A percentile compares a stretch with the other conserved stretches of the same genome.
Conservation (phyloP, 2,113 vertebrate species). For the Pangasianodon gigas region DNA sequence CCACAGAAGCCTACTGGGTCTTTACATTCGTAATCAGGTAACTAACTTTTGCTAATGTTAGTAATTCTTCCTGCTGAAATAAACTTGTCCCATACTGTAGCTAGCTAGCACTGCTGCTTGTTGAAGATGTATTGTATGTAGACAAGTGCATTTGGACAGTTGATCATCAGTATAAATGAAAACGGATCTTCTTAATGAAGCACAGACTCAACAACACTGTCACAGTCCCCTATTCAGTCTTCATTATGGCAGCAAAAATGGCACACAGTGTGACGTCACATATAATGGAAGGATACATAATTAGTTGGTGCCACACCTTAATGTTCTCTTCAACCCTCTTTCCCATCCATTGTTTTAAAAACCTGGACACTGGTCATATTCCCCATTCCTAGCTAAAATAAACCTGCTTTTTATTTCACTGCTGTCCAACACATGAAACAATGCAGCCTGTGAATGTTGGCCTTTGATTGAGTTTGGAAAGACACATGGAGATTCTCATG, state of each 20-base stretch:
- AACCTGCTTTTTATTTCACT: background rate
- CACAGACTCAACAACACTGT: background rate
- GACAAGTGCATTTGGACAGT: background rate
- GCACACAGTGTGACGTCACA: background rate
- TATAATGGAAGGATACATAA: background rate
- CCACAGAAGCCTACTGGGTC: background rate
- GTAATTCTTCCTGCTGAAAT: background rate
- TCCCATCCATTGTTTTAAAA: background rate
- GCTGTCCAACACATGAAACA: background rate
- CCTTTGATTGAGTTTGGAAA: slow-evolving; percentile 41
- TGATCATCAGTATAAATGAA: background rate
- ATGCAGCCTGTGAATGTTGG: background rate
- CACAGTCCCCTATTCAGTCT: background rate
- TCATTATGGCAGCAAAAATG: background rate
- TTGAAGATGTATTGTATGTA: background rate
- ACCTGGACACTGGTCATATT: background rate
- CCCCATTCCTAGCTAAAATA: background rate
- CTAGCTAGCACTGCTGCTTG: background rate
- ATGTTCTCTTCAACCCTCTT: background rate
- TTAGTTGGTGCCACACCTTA: background rate
- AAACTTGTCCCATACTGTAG: background rate
- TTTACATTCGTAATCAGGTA: background rate
- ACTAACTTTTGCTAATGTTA: background rate
- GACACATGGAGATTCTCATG: slow-evolving; percentile 14
- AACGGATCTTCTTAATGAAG: background rate